Evolutionary conservation across 2,888 invertebrate genomes (phyloP).

Genomic region (Agriotes lineatus): DNA sequence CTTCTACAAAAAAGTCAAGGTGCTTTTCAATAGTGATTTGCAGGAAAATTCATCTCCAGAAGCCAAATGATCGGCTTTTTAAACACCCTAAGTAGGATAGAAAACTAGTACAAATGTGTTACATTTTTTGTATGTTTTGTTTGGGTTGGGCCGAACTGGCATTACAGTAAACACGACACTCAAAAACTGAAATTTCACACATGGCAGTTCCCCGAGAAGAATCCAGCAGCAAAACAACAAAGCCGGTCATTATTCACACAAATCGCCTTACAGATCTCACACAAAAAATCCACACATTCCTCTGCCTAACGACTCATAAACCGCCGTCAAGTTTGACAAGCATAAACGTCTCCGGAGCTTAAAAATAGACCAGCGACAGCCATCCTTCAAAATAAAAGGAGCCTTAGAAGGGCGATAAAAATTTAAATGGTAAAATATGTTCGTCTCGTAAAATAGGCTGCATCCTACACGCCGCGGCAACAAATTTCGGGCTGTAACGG

Average conservation of each 20-base stretch:
- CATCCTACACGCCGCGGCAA: constrained; percentile 42
- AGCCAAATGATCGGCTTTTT: too few relatives aligned
- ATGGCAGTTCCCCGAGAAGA: background rate
- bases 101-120: too few relatives aligned
- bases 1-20: too few relatives aligned
- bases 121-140: too few relatives aligned
- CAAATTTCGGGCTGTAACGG: constrained; percentile 51
- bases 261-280: background rate
- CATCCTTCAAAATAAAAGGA: constrained; percentile 47
- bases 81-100: too few relatives aligned
- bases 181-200: too few relatives aligned
- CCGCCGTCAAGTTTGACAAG: constrained; percentile 19
- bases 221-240: background rate
- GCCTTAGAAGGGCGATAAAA: constrained; percentile 49
- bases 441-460: constrained; percentile 47
- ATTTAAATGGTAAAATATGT: constrained; percentile 53
- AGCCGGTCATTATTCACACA: constrained; percentile 1
- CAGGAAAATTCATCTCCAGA: too few relatives aligned
- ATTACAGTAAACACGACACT: too few relatives aligned
- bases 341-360: constrained; percentile 1
- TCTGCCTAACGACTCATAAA: constrained; percentile 24
- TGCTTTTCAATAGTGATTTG: too few relatives aligned
- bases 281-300: constrained; percentile 5
- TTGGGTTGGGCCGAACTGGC: too few relatives aligned
- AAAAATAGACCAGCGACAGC: constrained; percentile 9